A percentile compares a stretch with the other conserved stretches of the same genome.
These are phyloP conservation scores for Gadopsis bispinosus DNA, from an alignment of 2,797 vertebrate species.

Conservation along the genomic window DNA sequence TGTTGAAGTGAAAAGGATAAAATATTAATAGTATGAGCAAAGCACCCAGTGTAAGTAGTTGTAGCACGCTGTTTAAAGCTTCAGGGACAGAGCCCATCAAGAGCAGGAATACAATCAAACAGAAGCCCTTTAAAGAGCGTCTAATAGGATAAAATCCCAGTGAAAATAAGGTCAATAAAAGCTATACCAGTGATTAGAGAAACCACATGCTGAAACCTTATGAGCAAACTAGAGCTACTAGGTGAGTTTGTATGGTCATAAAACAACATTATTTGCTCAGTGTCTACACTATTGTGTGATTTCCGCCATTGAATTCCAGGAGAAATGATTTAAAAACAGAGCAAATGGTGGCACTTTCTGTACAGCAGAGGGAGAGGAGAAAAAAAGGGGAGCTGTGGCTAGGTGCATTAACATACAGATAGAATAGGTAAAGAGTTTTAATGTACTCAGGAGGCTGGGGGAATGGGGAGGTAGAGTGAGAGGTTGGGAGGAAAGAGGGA, in stretches of 20 bases:
- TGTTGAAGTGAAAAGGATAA: conserved; percentile 18
- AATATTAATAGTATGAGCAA: conserved; percentile 26
- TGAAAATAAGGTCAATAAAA: conserved; percentile 72
- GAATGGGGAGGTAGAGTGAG: conserved; percentile 77
- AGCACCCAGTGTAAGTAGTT: conserved; percentile 15
- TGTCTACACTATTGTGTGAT: conserved; percentile 53
- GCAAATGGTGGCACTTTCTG: conserved; percentile 61
- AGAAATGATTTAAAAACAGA: conserved; percentile 62
- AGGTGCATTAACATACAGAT: conserved; percentile 96
- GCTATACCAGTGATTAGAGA: conserved; percentile 71
- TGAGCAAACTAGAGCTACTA: conserved; percentile 63
- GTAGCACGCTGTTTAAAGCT: conserved; percentile 43
- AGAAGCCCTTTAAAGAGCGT: conserved; percentile 57
- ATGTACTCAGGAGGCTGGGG: conserved; percentile 88
- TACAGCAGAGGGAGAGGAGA: conserved; percentile 72
- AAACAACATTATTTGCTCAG: conserved; percentile 77
- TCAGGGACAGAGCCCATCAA: conserved; percentile 58
- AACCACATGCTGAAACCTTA: conserved; percentile 69
- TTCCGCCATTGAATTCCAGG: conserved; percentile 52
- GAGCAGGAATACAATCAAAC: conserved; percentile 58
- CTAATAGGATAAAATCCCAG: conserved; percentile 66
- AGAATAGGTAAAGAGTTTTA: conserved; percentile 98
- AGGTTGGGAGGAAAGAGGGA: conserved; percentile 48
- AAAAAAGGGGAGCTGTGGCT: conserved; percentile 85
- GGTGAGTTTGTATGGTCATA: conserved; percentile 73